A percentile compares a stretch with the other conserved stretches of the same genome.
These are phyloP conservation scores for Eumerus sabulonum DNA, from an alignment of 2,888 invertebrate genomes.

Conservation along the genomic window DNA sequence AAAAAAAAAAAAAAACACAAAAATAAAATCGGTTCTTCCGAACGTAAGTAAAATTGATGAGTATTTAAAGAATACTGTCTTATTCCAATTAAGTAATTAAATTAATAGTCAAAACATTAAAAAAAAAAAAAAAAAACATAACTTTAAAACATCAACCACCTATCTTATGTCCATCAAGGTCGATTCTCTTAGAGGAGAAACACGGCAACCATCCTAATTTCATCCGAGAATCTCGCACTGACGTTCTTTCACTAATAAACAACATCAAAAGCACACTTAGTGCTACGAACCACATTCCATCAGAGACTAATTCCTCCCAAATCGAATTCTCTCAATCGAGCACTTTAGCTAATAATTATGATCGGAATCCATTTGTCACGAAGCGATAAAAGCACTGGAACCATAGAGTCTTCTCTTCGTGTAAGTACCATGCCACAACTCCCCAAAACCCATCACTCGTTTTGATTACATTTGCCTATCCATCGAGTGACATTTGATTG, in stretches of 20 bases:
- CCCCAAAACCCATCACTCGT: conserved; percentile 1
- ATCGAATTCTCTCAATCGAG: conserved; percentile 49
- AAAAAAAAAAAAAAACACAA: too few relatives aligned
- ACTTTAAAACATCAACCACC: too few relatives aligned
- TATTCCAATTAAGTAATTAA: too few relatives aligned
- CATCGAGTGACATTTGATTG: conserved; percentile 32
- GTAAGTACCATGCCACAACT: not conserved
- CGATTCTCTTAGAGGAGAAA: too few relatives aligned
- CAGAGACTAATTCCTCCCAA: conserved; percentile 21
- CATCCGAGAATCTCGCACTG: not conserved
- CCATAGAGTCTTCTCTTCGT: not conserved
- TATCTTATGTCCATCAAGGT: too few relatives aligned
- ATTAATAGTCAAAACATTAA: too few relatives aligned
- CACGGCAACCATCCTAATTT: too few relatives aligned
- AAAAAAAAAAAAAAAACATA: too few relatives aligned
- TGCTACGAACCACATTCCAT: conserved; percentile 16
- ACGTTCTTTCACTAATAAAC: not conserved
- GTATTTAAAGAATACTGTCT: too few relatives aligned
- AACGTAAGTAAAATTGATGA: too few relatives aligned
- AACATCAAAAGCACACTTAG: conserved; percentile 13
- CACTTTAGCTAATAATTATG: conserved; percentile 43
- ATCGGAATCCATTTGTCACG: conserved; percentile 35
- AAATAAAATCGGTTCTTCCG: too few relatives aligned
- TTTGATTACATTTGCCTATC: conserved; percentile 14
- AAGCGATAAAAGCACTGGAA: not conserved